phyloP scores from a whole-genome alignment of 2,797 vertebrate genomes.

The Pempheris klunzingeri region DNA sequence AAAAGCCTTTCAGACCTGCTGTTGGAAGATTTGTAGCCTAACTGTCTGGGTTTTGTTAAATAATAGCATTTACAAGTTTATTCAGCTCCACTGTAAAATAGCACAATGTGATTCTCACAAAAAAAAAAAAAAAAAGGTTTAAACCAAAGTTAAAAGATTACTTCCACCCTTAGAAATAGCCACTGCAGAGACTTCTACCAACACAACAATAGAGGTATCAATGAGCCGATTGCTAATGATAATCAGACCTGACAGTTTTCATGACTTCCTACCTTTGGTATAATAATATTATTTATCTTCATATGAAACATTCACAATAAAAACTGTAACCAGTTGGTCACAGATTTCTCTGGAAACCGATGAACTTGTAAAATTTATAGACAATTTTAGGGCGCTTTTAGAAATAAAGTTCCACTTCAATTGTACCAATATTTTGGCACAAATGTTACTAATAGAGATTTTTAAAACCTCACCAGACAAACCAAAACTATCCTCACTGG shows the following conservation, averaged over 20 bases:
- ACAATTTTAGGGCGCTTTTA: background rate
- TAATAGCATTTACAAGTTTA: conserved; percentile 19
- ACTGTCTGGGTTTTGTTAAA: conserved; percentile 34
- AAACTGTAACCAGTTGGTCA: too few relatives aligned
- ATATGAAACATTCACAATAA: background rate
- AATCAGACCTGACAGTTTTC: background rate
- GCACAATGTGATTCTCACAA: conserved; percentile 6
- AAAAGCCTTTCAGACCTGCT: conserved; percentile 22
- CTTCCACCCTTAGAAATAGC: background rate
- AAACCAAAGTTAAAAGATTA: background rate
- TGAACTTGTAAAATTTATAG: background rate
- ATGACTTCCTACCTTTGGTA: background rate
- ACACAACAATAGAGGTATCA: background rate
- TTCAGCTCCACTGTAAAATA: background rate
- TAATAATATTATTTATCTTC: background rate
- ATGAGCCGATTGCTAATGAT: background rate
- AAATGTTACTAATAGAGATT: background rate
- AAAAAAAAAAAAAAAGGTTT: background rate
- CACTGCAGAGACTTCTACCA: background rate
- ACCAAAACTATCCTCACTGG: background rate
- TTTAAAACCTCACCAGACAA: background rate
- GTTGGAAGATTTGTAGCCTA: conserved; percentile 23
- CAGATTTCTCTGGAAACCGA: background rate
- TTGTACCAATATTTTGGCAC: background rate
- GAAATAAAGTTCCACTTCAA: background rate